These are phyloP conservation scores for Darevskia nairensis DNA, from an alignment of 2,797 vertebrate species.

Conservation along the genomic window DNA sequence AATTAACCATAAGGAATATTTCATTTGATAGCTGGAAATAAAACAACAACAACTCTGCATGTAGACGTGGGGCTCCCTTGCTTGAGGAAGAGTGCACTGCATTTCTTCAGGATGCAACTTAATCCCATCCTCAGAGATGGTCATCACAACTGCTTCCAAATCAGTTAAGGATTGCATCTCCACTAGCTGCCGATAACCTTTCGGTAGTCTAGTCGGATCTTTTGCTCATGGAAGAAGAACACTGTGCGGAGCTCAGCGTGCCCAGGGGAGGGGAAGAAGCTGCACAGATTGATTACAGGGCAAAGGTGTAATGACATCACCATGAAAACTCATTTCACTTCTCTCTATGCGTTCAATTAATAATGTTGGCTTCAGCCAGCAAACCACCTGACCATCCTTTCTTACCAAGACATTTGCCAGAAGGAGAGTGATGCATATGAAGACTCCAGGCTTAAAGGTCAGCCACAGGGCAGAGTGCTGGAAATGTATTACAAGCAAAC, in stretches of 20 bases:
- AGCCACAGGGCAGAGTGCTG: constrained; percentile 37
- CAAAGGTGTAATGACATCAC: constrained; percentile 34
- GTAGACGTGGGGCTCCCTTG: background rate
- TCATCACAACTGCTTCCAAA: constrained; percentile 18
- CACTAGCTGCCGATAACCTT: constrained; percentile 17
- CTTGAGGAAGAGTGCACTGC: background rate
- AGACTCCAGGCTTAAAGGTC: constrained; percentile 23
- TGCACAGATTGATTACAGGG: constrained; percentile 28
- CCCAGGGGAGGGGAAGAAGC: constrained; percentile 5
- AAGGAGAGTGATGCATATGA: constrained; percentile 3
- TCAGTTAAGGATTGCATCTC: constrained; percentile 28
- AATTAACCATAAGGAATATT: background rate
- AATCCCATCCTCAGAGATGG: constrained; percentile 33
- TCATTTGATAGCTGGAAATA: background rate
- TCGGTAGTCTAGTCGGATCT: constrained; percentile 27
- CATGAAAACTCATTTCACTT: constrained; percentile 24
- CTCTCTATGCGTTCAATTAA: constrained; percentile 44
- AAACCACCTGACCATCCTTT: constrained; percentile 21
- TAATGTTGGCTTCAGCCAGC: constrained; percentile 32
- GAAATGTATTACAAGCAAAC: constrained; percentile 24
- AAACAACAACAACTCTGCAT: background rate
- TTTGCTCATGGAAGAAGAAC: constrained; percentile 29
- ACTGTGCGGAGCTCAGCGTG: constrained; percentile 5
- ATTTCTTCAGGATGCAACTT: constrained; percentile 35
- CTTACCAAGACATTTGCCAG: background rate